Evolutionary conservation across 2,888 invertebrate species (phyloP).

Genomic region (Orthonevra nobilis): DNA sequence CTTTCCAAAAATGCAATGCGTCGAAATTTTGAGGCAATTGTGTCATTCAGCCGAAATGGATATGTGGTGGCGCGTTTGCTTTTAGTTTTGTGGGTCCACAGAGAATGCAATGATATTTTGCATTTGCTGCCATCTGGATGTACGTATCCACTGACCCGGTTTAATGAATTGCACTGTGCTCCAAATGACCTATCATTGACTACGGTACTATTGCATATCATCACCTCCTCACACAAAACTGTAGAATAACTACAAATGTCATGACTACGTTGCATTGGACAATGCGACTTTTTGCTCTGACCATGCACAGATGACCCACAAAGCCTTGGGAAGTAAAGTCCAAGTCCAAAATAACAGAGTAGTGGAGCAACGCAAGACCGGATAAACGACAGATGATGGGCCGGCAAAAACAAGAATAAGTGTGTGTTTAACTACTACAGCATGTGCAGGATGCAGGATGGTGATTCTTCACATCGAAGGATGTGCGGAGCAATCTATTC

Average conservation of each 20-base stretch:
- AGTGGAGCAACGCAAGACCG: slow-evolving; percentile 3
- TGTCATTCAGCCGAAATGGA: slow-evolving; percentile 39
- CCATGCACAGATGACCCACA: slow-evolving; percentile 25
- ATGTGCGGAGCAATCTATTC: slow-evolving; percentile 43
- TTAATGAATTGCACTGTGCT: slow-evolving; percentile 28
- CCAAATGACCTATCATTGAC: slow-evolving; percentile 44
- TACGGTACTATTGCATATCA: slow-evolving; percentile 20
- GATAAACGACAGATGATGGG: slow-evolving; percentile 30
- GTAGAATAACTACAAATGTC: slow-evolving; percentile 23
- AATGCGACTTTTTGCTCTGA: slow-evolving; percentile 26
- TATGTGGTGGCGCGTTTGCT: slow-evolving; percentile 41
- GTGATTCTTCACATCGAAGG: slow-evolving; percentile 14
- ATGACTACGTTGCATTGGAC: slow-evolving; percentile 28
- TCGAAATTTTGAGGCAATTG: slow-evolving; percentile 64
- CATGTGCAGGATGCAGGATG: slow-evolving; percentile 26
- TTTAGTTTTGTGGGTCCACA: not conserved
- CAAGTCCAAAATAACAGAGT: slow-evolving; percentile 20
- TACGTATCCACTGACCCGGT: slow-evolving; percentile 49
- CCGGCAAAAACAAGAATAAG: slow-evolving; percentile 23
- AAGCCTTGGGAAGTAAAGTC: slow-evolving; percentile 33
- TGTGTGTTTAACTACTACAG: slow-evolving; percentile 23
- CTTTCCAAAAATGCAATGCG: slow-evolving; percentile 56
- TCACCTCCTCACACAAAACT: not conserved
- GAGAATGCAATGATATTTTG: slow-evolving; percentile 16
- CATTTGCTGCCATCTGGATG: no score